Evolutionary conservation across 1,140 invertebrate genomes (phyloP), one percentile per base, ranked within the genome.

Genomic region (Delia radicum): DNA sequence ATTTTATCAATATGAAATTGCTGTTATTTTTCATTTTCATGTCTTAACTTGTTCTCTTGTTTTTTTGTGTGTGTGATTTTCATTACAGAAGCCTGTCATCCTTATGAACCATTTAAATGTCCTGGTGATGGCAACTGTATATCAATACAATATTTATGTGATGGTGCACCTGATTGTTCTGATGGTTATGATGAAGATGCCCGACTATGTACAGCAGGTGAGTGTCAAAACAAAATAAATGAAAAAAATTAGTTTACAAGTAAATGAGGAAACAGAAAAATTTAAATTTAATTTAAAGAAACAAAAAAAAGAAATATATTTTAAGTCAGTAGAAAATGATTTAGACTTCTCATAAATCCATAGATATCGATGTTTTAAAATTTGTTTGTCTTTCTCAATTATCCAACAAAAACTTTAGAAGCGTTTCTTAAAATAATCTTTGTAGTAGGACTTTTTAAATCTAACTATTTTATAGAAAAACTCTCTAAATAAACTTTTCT

Each of bases 71-170:
- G 65, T 29, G 6, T 29, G 18, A n/a, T 67, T 18, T 27, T 74
- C 7, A 28, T 84, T 92, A 91, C 88, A 78, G 90, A 91, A 76
- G 88, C 91, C 78, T 96, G 94, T 82, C 94, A 94, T 81, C 94
- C 94, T 0, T 96, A 96, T 87, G 94, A 98, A 84, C 96, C 96
- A 13, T 98, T 98, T 89, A 95, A 95, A 85, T 98, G 96, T 87
- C 96, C 96, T 1, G 95, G 94, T 75, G 94, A 96, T 83, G 92
- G 93, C 77, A 92, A 92, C 82, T 98, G 96, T 87, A 97, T 98
- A 87, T 96, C 95, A 74, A 97, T 98, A 86, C 95, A 97, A 85
- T 98, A 98, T 89, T 90, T 93, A 77, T 98, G 94, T 87, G 96
- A 98, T 82, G 96, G 96, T 42, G 95, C 95, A 0, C 94, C 95